Conservation (phyloP, 2,113 vertebrate genomes). For the Scatophagus argus region DNA sequence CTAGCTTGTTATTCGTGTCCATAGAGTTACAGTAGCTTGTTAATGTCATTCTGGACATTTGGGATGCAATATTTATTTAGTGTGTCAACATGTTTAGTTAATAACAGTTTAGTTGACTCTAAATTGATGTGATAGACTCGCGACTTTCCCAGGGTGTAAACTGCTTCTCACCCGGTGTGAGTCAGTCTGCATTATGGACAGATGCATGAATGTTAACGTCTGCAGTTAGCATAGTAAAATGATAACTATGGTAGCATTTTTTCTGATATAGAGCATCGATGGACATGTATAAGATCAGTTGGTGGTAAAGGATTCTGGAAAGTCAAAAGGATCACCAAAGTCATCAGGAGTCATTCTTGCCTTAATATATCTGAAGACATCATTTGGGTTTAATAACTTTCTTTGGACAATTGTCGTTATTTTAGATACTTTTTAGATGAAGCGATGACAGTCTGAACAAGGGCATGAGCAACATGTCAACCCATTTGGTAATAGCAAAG, state of each 20-base stretch:
- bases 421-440: neutral
- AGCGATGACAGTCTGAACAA: too few species aligned
- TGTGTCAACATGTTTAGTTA: too few species aligned
- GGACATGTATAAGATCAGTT: neutral
- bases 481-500: neutral
- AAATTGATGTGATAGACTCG: too few species aligned
- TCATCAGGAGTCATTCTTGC: neutral
- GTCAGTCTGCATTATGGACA: too few species aligned
- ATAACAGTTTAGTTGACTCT: too few species aligned
- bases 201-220: neutral
- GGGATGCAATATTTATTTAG: too few species aligned
- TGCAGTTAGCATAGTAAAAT: neutral
- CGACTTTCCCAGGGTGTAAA: too few species aligned
- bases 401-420: too few species aligned
- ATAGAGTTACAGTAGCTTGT: neutral
- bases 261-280: neutral
- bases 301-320: neutral
- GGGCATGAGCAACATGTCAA: neutral
- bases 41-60: too few species aligned
- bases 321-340: neutral
- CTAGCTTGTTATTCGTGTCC: neutral
- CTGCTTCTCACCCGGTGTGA: too few species aligned
- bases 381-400: neutral
- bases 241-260: too few species aligned
- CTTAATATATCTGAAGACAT: too few species aligned